Evolutionary conservation across 2,797 vertebrate genomes (phyloP), one percentile per base, ranked within the genome.

Genomic region (Typhlichthys subterraneus): DNA sequence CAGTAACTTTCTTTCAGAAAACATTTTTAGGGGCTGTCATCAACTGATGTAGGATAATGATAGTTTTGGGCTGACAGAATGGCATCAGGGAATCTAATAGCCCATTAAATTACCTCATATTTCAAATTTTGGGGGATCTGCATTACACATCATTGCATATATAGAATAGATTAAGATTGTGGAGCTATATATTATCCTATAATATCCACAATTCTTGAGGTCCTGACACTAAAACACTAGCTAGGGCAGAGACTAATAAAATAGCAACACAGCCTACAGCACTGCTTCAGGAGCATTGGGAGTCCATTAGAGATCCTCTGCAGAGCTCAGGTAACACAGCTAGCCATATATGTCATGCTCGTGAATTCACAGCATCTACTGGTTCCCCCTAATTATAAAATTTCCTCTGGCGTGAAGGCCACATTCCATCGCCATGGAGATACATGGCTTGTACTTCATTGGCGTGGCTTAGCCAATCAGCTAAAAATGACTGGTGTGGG

Each of bases 351-450:
- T 85, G 83, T 86, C 67, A 57, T 73, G 71, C 81, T 83, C 63
- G 75, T 82, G 80, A 84, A 86, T 85, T 67, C 80, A 76, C 77
- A 63, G 79, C 75, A 81, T 83, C 85, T 73, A 86, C 84, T 82
- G 73, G 71, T 73, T 69, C 64, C 72, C 68, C 87, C 86, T 29
- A 91, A 91, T 93, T 91, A 90, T 84, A 81, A 88, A 73, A 79
- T 79, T 80, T 85, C 79, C 85, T 68, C 81, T 76, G 64, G 77
- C 79, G 68, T 87, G 70, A 84, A 69, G 65, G 65, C 78, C 67
- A 71, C 87, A 83, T 88, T 66, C 80, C 81, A 85, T 87, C 77
- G 79, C 78, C 73, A 76, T 70, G 75, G 84, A 77, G 76, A 82
- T 85, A 68, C 82, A 50, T 59, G 71, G 65, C 57, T 67, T 54